Evolutionary conservation across 1,140 invertebrate genomes (phyloP).

Genomic region (Cydia splendana): DNA sequence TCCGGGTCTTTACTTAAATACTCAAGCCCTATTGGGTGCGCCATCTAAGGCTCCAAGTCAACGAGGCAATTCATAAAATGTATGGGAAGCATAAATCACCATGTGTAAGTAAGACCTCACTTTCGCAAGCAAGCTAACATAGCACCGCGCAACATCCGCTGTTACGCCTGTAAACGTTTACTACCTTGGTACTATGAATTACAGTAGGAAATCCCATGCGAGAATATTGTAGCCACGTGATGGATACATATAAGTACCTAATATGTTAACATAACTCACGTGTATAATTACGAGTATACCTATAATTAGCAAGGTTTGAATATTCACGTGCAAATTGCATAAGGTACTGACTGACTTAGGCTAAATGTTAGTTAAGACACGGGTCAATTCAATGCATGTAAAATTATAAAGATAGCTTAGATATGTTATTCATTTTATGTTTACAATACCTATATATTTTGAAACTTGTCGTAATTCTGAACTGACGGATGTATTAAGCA

Average conservation of each 20-base stretch:
- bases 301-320: constrained; percentile 18
- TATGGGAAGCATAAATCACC: constrained; percentile 25
- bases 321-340: constrained; percentile 6
- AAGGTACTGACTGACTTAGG: background rate
- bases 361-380: background rate
- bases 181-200: background rate
- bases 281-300: constrained; percentile 17
- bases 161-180: constrained; percentile 3
- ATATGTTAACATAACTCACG: background rate
- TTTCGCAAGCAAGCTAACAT: constrained; percentile 20
- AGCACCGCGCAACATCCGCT: constrained; percentile 22
- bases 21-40: background rate
- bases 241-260: background rate
- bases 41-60: background rate
- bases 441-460: background rate
- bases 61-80: constrained; percentile 20
- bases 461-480: no score
- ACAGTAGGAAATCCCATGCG: background rate
- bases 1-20: constrained; percentile 37
- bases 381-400: background rate
- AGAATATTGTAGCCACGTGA: constrained; percentile 1
- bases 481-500: no score
- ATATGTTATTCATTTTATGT: background rate
- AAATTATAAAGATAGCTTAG: background rate
- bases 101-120: constrained; percentile 28